phyloP scores from a whole-genome alignment of 2,888 invertebrate genomes.

The Torymus texanus region DNA sequence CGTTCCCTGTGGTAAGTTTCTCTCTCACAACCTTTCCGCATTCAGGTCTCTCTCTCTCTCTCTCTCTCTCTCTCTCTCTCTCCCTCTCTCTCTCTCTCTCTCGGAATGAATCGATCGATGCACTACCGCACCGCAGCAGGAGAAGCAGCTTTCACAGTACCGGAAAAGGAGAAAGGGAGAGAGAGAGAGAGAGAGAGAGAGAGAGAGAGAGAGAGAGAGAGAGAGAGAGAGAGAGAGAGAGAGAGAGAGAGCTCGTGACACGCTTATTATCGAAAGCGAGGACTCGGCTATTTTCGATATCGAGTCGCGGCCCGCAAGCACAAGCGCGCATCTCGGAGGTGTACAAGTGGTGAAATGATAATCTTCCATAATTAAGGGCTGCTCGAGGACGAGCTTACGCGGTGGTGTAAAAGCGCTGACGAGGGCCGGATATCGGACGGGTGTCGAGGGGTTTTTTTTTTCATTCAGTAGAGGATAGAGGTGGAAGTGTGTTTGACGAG shows the following conservation, averaged over 20 bases:
- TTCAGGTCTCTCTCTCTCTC: too few species aligned
- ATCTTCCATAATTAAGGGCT: conserved; percentile 33
- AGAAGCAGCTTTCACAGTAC: neutral
- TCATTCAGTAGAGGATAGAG: neutral
- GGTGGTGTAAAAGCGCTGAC: conserved; percentile 21
- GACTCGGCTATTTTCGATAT: conserved; percentile 31
- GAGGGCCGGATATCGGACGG: neutral
- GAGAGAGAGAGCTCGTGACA: conserved; percentile 9
- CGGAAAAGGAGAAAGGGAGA: neutral
- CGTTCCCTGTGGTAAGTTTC: too few species aligned
- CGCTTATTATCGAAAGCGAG: conserved; percentile 26
- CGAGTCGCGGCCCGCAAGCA: neutral
- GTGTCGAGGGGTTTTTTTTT: conserved; percentile 12
- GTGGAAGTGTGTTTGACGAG: too few species aligned
- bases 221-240: neutral
- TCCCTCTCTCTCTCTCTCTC: too few species aligned
- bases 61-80: too few species aligned
- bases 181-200: too few species aligned
- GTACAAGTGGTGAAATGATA: conserved; percentile 18
- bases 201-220: neutral
- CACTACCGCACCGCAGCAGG: neutral
- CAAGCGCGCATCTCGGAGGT: neutral
- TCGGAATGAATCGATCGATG: neutral
- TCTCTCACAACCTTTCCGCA: too few species aligned
- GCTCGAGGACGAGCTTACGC: neutral